A percentile compares a stretch with the other conserved stretches of the same genome.
Conservation (phyloP, 2,797 vertebrate genomes). For the Anolis apletophallus region DNA sequence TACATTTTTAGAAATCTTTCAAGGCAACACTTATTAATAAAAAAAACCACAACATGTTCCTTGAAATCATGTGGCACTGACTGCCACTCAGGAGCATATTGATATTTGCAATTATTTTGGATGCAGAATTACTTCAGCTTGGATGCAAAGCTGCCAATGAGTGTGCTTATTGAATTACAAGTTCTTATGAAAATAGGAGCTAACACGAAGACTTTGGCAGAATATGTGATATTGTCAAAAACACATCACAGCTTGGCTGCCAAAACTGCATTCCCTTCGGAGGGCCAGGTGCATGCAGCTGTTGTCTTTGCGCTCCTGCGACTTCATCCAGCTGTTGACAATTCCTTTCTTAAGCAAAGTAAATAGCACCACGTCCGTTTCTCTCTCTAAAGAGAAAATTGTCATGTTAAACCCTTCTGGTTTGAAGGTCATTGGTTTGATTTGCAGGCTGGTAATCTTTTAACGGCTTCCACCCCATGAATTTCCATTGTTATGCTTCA, state of each 20-base stretch:
- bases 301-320: background rate
- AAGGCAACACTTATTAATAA: background rate
- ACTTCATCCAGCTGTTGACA: conserved; percentile 14
- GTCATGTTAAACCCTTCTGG: conserved; percentile 8
- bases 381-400: background rate
- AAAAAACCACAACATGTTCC: background rate
- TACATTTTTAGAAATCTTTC: conserved; percentile 22
- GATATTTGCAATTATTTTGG: conserved; percentile 14
- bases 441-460: background rate
- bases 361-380: conserved; percentile 29
- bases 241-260: conserved; percentile 17
- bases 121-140: background rate
- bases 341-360: conserved; percentile 28
- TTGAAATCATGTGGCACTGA: conserved; percentile 15
- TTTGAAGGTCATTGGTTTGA: background rate
- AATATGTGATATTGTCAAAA: conserved; percentile 25
- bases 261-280: background rate
- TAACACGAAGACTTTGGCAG: conserved; percentile 33
- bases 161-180: conserved; percentile 27
- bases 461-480: background rate
- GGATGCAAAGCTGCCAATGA: conserved; percentile 15
- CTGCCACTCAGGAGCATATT: conserved; percentile 12
- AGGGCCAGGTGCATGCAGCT: conserved; percentile 19
- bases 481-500: conserved; percentile 18
- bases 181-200: background rate